Base-by-base conservation (phyloP, 64 coral and sea anemone species). In the Astreopora myriophthalma region DNA sequence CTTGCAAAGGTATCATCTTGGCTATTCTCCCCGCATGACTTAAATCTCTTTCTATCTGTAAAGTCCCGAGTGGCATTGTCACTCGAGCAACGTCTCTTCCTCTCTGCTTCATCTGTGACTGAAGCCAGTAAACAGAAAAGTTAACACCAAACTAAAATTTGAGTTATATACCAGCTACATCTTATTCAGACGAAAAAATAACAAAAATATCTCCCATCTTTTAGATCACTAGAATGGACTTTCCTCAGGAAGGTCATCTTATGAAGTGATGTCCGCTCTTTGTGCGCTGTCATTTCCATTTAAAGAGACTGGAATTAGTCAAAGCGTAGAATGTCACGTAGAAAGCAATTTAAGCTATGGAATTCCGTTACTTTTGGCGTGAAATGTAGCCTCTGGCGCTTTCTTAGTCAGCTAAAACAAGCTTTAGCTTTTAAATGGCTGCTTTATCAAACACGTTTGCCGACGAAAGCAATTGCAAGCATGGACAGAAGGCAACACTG, bases 1-100 rank as follows among this genome's bases (percentile, higher is more conserved):
- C 58, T 46, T 33, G 23, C 34, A 80, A 6, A 11, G 8, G 7
- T 17, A 10, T 48, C 8, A 19, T 58, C 70, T 12, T 8, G 9
- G 37, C 22, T 49, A 39, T 16, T 74, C 46, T 32, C 38, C 23
- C 11, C 42, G 19, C 66, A 51, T 5, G 24, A 22, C 16, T 67
- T 52, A 22, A 26, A 9, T 51, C 89, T 84, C 70, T 87, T 87
- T 74, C 11, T 20, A 87, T 67, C 30, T 48, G 46, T 23, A 72
- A 1, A 29, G 8, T 24, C 85, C 26, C 13, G 48, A 19, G 25
- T 14, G 20, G 14, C 27, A 29, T 71, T 31, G 19, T 87, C 66
- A 29, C n/a, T 27, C 19, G 27, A 34, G 6, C 38, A 48, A 3
- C 25, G 66, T 8, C 27, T 72, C 62, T 86, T 69, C 64, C 63